Base-by-base conservation (phyloP, 1,140 invertebrate genomes). In the Rhagoletis pomonella region DNA sequence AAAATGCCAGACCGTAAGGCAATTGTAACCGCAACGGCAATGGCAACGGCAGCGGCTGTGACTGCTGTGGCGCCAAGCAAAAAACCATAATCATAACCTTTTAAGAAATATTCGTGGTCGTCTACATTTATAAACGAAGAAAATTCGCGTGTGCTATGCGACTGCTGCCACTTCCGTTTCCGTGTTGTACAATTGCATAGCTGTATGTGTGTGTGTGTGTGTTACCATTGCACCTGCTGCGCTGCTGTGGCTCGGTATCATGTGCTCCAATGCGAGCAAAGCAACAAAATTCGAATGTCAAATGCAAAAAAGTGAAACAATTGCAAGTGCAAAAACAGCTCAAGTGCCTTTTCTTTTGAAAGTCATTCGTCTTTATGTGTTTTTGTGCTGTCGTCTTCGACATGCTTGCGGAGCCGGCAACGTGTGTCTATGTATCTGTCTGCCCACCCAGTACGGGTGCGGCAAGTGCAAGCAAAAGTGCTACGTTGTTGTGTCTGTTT, bases 281-380 rank as follows among this genome's bases (percentile, higher is more conserved):
- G 17, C 17, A 73, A 55, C 50, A 55, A 29, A 29, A 29, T 10
- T 55, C 50, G 2, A 67, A 17, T 47, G 39, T 42, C n/a, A 81
- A 4, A 69, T 29, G 29, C 29, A 44, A 44, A 47, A 58, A 42
- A 19, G 47, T 81, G 73, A 81, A 55, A 81, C 47, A 81, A 73
- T 73, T 47, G 42, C 69, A 42, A 81, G n/a, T 50, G 2, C 9
- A 55, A 81, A 55, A 81, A 19, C 12, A 7, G n/a, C 73, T 81
- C 44, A 55, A 81, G 73, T 55, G 44, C 60, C 29, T 29, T 81
- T 81, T 81, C 47, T 81, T 55, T 81, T 4, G 44, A 81, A 81
- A 81, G 73, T 81, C 47, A 81, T 81, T 58, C 47, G 73, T 55
- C 73, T 81, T 81, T 81, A 81, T 81, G 47, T 81, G 73, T 19